Evolutionary conservation across 2,888 invertebrate species (phyloP), one percentile per base, ranked within the genome.

Genomic region (Heliconius ethilla): DNA sequence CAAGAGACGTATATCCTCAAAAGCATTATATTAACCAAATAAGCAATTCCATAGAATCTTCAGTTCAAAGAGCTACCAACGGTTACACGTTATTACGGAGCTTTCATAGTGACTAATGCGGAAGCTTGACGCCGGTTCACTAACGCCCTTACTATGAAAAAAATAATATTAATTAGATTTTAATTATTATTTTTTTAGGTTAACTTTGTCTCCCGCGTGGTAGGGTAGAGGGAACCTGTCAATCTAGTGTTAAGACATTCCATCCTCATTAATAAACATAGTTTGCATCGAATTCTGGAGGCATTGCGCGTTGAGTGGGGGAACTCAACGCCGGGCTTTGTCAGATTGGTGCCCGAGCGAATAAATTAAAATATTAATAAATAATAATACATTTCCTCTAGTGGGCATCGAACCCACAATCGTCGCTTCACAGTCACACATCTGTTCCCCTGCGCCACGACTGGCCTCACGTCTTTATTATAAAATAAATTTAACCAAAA

Each of bases 101-200:
- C 65, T 79, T 67, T 79, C 78, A 75, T 62, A 51, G 45, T 77
- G 76, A 76, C 69, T 74, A 74, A 69, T 37, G 70, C 66, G 76
- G 80, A 75, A 75, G 62, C 45, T 69, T 40, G 78, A 69, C 76
- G 78, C 76, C 80, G 76, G 72, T 40, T 25, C 40, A 59, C 29
- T 9, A 33, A 15, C 7, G 7, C 59, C 72, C 29, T 33, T 72
- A 72, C 72, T 72, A 59, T 29, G 70, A 55, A 59, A 55, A 1
- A 72, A 25, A 1, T 37, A 33, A 33, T 33, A 33, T 33, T 33
- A 33, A 33, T 33, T 9, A 33, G 33, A 33, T 33, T 0, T 33
- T 33, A 33, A 1, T 33, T 33, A 33, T 33, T 18, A 6, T 6
- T 55, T 18, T 51, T 55, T 55, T 55, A 55, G 18, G 3, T n/a